Evolutionary conservation across 2,113 vertebrate genomes (phyloP).

Genomic region (Phylloscopus trochiloides): DNA sequence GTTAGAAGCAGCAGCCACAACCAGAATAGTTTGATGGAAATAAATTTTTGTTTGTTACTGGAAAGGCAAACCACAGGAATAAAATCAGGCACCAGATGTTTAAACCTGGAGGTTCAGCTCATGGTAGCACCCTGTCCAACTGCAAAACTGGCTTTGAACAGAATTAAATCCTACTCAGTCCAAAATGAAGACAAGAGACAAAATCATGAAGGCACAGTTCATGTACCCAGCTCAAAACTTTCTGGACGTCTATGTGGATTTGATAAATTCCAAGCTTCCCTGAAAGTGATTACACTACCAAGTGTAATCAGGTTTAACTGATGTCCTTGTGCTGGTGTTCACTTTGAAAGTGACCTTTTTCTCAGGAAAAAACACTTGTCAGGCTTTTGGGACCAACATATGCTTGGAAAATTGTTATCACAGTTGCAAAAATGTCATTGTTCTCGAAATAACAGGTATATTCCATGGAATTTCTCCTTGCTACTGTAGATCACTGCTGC

Average conservation of each 20-base stretch:
- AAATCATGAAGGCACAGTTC: not conserved
- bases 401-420: not conserved
- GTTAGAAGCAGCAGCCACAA: not conserved
- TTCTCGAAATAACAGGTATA: not conserved
- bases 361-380: not conserved
- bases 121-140: not conserved
- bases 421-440: not conserved
- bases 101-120: not conserved
- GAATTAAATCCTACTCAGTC: not conserved
- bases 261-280: not conserved
- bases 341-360: not conserved
- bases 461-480: not conserved
- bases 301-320: not conserved
- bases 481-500: slow-evolving; percentile 20
- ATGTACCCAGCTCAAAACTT: not conserved
- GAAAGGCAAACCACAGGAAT: not conserved
- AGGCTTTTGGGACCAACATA: not conserved
- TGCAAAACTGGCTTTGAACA: not conserved
- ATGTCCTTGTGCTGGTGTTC: not conserved
- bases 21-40: not conserved
- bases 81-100: not conserved
- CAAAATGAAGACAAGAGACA: not conserved
- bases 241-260: not conserved
- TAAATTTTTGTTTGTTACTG: not conserved
- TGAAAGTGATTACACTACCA: not conserved